Evolutionary conservation across 2,888 invertebrate species (phyloP).

Genomic region (Sericinus montela): DNA sequence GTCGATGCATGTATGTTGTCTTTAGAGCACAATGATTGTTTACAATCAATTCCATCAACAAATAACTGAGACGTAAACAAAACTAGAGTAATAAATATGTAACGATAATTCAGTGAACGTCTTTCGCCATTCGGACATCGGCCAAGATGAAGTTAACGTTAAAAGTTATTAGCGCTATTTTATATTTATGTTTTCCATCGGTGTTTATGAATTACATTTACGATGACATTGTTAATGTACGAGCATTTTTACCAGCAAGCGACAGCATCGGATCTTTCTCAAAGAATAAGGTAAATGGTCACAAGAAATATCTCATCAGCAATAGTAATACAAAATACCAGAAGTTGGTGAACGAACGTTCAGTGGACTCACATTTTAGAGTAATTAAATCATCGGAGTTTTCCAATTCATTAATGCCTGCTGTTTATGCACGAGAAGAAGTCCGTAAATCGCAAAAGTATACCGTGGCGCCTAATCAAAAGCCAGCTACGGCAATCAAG

Average conservation of each 20-base stretch:
- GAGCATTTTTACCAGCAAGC: slow-evolving; percentile 34
- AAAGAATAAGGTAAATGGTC: slow-evolving; percentile 28
- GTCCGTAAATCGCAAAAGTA: slow-evolving; percentile 7
- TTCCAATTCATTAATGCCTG: slow-evolving; percentile 3
- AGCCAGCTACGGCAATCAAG: neutral
- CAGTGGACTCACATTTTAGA: slow-evolving; percentile 44
- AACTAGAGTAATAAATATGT: slow-evolving; percentile 33
- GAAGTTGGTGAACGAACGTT: slow-evolving; percentile 34
- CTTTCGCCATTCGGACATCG: slow-evolving; percentile 29
- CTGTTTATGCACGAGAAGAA: neutral
- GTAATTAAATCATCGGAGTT: slow-evolving; percentile 29
- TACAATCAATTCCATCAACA: slow-evolving; percentile 29
- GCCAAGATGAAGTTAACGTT: slow-evolving; percentile 42
- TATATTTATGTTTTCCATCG: slow-evolving; percentile 33
- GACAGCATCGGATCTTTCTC: slow-evolving; percentile 28
- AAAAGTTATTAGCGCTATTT: slow-evolving; percentile 28
- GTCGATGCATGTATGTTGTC: neutral
- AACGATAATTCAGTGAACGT: slow-evolving; percentile 30
- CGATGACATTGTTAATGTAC: slow-evolving; percentile 37
- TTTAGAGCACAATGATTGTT: slow-evolving; percentile 34
- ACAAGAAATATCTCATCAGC: slow-evolving; percentile 37
- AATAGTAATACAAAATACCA: slow-evolving; percentile 28
- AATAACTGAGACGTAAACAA: slow-evolving; percentile 29
- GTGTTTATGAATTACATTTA: slow-evolving; percentile 39
- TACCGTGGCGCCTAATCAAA: neutral